Conservation (phyloP, 2,888 invertebrate genomes). For the Papilio protenor region DNA sequence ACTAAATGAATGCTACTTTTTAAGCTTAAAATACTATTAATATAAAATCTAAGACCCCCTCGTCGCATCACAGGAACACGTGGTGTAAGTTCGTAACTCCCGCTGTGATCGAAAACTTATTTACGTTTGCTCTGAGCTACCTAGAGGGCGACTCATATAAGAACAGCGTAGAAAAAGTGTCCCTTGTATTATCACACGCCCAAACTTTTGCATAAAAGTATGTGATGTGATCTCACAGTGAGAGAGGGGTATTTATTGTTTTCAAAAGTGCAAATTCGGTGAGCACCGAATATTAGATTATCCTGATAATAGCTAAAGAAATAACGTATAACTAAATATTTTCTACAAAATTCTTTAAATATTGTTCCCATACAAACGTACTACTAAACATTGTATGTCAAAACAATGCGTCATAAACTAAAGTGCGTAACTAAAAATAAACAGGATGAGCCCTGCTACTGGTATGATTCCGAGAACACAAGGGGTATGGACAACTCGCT, state of each 20-base stretch:
- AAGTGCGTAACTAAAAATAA: constrained; percentile 14
- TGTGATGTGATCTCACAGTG: not conserved
- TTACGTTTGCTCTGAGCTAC: not conserved
- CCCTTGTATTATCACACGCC: not conserved
- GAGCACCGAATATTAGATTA: no score
- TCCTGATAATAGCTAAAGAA: not conserved
- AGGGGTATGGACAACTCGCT: not conserved
- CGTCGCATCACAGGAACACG: not conserved
- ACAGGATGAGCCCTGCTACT: constrained; percentile 11
- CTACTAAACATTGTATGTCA: not conserved
- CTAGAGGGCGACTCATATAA: not conserved
- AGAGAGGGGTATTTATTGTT: not conserved
- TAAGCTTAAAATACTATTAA: not conserved
- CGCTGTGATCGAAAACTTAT: constrained; percentile 6
- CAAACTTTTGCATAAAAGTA: not conserved
- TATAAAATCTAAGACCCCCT: constrained; percentile 3
- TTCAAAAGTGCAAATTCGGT: not conserved
- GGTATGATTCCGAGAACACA: constrained; percentile 20
- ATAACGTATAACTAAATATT: not conserved
- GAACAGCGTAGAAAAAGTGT: not conserved
- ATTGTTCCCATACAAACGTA: not conserved
- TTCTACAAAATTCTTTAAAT: not conserved
- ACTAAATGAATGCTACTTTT: not conserved
- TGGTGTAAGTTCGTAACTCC: not conserved
- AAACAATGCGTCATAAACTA: constrained; percentile 16